phyloP scores from a whole-genome alignment of 2,888 invertebrate genomes.

The Apamea crenata region DNA sequence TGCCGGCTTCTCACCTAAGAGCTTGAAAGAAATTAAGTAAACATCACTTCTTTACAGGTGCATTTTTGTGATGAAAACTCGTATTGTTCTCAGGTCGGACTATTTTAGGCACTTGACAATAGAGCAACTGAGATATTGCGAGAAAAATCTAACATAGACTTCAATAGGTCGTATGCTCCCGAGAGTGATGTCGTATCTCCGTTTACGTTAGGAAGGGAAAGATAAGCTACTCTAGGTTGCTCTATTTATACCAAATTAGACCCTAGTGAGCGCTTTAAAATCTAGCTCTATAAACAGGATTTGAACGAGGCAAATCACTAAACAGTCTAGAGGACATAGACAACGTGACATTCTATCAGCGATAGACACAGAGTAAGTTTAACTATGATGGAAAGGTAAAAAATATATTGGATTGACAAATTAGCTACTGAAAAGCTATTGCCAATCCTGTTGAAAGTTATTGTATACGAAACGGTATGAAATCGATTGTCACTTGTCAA shows the following conservation, averaged over 20 bases:
- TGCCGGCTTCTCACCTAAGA: slow-evolving; percentile 29
- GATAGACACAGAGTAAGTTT: not conserved
- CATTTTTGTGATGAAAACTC: slow-evolving; percentile 2
- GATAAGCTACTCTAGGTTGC: not conserved
- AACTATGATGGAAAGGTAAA: not conserved
- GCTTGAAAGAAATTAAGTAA: not conserved
- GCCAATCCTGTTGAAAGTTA: not conserved
- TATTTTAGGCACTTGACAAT: not conserved
- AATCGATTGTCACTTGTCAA: not conserved
- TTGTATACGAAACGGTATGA: not conserved
- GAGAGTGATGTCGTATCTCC: not conserved
- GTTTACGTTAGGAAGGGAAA: not conserved
- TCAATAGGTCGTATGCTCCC: not conserved
- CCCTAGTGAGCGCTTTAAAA: not conserved
- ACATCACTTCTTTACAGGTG: not conserved
- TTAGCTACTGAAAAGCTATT: not conserved
- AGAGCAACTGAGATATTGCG: not conserved
- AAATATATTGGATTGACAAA: not conserved
- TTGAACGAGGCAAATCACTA: not conserved
- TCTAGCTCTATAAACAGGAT: not conserved
- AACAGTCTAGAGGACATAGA: not conserved
- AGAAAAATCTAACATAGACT: not conserved
- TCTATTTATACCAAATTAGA: not conserved
- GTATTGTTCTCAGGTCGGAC: not conserved
- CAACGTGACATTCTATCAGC: not conserved